Evolutionary conservation across 2,797 vertebrate species (phyloP).

Genomic region (Antrozous pallidus): DNA sequence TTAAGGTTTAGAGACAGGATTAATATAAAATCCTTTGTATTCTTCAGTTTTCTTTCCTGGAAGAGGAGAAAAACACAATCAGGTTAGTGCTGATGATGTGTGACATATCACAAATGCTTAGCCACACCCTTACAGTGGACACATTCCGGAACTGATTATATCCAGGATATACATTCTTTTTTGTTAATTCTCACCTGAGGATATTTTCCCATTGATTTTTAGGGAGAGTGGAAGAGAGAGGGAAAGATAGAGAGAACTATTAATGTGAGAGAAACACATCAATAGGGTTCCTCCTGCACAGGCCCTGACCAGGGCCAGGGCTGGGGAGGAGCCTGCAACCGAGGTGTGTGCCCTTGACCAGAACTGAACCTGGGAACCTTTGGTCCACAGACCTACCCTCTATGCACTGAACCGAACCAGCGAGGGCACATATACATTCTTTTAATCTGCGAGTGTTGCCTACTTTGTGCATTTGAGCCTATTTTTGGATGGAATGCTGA

Average conservation of each 20-base stretch:
- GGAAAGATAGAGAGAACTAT: no score
- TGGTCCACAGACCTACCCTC: no score
- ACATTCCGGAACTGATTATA: background rate
- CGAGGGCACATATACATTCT: background rate
- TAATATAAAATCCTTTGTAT: background rate
- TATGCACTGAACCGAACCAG: no score
- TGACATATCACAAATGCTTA: background rate
- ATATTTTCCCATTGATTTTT: no score
- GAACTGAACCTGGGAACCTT: no score
- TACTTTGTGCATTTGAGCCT: background rate
- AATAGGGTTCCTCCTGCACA: background rate
- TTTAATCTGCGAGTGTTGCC: background rate
- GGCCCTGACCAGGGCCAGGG: no score
- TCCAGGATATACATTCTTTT: background rate
- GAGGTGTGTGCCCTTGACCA: no score
- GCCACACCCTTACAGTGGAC: background rate
- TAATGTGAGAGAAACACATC: no score
- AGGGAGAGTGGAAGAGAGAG: no score
- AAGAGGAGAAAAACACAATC: background rate
- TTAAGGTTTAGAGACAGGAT: background rate
- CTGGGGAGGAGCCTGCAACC: no score
- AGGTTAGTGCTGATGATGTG: background rate
- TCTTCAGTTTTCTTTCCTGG: background rate
- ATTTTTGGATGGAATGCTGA: background rate
- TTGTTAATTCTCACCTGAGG: no score